Conservation (phyloP, 2,113 vertebrate genomes). For the Hippocampus comes region DNA sequence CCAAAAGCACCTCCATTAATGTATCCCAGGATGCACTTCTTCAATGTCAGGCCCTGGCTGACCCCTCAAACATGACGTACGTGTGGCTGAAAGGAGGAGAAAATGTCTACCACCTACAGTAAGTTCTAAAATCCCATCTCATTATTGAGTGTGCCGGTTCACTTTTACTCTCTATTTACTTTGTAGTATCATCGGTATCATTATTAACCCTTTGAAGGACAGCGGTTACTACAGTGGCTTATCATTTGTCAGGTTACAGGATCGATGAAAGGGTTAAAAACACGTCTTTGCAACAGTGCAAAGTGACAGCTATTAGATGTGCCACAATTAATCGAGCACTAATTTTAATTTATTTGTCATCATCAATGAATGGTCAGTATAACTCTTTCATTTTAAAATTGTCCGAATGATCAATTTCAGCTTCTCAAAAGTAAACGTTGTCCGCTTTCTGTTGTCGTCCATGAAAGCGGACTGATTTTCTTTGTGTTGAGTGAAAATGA, state of each 20-base stretch:
- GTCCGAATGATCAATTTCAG: no score
- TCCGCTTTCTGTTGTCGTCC: no score
- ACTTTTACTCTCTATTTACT: neutral
- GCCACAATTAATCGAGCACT: no score
- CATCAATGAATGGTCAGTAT: no score
- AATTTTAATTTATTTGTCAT: no score
- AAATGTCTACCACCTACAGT: conserved; percentile 90
- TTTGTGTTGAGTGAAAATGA: no score
- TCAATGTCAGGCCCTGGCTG: conserved; percentile 82
- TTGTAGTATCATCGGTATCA: neutral
- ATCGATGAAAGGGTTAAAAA: neutral
- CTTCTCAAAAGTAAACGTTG: no score
- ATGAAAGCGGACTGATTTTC: no score
- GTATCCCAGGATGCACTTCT: conserved; percentile 84
- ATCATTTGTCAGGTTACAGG: no score
- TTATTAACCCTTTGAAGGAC: no score
- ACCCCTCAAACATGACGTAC: conserved; percentile 93
- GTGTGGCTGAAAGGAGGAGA: conserved; percentile 81
- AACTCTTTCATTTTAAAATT: no score
- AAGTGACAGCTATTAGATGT: neutral
- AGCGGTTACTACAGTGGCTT: no score
- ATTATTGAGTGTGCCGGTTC: neutral
- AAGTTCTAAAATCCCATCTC: conserved; percentile 15
- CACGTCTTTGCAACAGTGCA: neutral
- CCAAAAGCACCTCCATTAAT: conserved; percentile 80